Conservation (phyloP, 1,140 invertebrate genomes). For the Drosophila navojoa region DNA sequence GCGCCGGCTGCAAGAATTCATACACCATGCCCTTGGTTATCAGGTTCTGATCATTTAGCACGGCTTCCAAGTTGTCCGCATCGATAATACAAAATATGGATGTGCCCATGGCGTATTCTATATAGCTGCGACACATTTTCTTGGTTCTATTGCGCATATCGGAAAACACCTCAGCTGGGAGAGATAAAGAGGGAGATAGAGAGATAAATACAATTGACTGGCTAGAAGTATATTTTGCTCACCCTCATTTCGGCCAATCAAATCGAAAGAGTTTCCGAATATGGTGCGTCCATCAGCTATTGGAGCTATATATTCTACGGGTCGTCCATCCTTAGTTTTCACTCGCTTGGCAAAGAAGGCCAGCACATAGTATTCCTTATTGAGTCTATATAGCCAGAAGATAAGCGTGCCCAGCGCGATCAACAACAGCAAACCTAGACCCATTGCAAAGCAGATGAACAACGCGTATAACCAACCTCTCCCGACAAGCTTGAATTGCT, state of each 20-base stretch:
- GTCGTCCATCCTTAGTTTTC: slow-evolving; percentile 34
- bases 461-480: background rate
- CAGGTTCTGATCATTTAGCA: slow-evolving; percentile 66
- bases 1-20: slow-evolving; percentile 87
- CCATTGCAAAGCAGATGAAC: slow-evolving; percentile 3
- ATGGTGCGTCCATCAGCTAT: slow-evolving; percentile 19
- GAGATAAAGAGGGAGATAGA: background rate
- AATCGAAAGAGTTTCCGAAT: slow-evolving; percentile 47
- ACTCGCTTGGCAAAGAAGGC: slow-evolving; percentile 40
- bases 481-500: background rate
- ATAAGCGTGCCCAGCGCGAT: slow-evolving; percentile 33
- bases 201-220: background rate
- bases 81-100: slow-evolving; percentile 67
- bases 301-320: slow-evolving; percentile 30
- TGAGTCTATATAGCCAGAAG: slow-evolving; percentile 38
- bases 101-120: slow-evolving; percentile 50
- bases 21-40: slow-evolving; percentile 73
- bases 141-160: slow-evolving; percentile 18
- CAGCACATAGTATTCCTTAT: slow-evolving; percentile 46
- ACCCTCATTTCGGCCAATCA: slow-evolving; percentile 33
- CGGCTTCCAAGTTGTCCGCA: slow-evolving; percentile 57
- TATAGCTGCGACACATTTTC: slow-evolving; percentile 31
- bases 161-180: slow-evolving; percentile 42
- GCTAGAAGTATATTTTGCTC: background rate
- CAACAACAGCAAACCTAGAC: slow-evolving; percentile 24